Conservation (phyloP, 2,113 vertebrate genomes). For the Platanista minor region DNA sequence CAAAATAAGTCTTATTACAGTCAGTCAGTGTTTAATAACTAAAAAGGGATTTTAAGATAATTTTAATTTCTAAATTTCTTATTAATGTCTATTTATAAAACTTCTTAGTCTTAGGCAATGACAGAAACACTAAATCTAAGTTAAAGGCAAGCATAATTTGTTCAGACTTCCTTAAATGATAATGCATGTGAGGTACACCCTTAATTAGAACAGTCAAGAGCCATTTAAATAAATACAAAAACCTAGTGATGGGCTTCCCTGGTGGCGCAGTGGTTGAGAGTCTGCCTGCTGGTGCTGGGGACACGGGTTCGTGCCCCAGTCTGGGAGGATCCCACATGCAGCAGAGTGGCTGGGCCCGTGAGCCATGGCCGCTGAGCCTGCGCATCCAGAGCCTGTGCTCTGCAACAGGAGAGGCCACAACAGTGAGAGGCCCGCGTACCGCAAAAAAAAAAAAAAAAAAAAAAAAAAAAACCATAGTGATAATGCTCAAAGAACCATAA, state of each 20-base stretch:
- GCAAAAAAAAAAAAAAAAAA: no score
- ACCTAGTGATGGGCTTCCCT: no score
- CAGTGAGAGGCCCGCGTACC: no score
- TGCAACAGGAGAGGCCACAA: no score
- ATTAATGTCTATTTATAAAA: not conserved
- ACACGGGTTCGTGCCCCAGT: no score
- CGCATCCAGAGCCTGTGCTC: no score
- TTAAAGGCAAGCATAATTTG: not conserved
- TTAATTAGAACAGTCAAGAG: not conserved
- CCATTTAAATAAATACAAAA: not conserved
- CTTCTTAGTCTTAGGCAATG: not conserved
- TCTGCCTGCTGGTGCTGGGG: no score
- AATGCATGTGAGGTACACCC: not conserved
- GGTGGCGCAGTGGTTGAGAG: no score
- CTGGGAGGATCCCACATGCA: no score
- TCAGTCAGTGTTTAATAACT: not conserved
- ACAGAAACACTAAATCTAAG: not conserved
- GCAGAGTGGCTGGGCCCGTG: no score
- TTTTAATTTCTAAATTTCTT: not conserved
- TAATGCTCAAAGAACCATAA: not conserved
- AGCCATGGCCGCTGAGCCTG: no score
- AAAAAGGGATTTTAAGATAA: not conserved
- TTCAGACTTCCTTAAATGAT: not conserved
- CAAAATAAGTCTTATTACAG: not conserved
- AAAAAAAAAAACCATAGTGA: no score